A percentile compares a stretch with the other conserved stretches of the same genome.
Evolutionary conservation across 2,113 vertebrate genomes (phyloP).

Genomic region (Pipra filicauda): DNA sequence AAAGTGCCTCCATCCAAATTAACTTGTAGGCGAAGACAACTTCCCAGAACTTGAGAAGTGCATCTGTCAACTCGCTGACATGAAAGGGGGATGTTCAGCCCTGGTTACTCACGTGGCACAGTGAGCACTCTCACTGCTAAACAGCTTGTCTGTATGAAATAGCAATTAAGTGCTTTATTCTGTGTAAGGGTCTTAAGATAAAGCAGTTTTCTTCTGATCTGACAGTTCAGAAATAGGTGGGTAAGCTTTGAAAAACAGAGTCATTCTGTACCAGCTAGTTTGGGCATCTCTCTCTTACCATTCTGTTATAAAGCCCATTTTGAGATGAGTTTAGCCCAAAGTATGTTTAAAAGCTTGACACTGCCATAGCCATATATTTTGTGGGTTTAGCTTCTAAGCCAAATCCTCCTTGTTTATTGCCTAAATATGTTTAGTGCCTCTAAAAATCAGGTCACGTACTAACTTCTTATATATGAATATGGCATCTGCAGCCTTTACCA

Average conservation of each 20-base stretch:
- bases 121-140: neutral
- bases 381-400: constrained; percentile 37
- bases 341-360: constrained; percentile 33
- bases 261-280: neutral
- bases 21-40: neutral
- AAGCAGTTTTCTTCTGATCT: neutral
- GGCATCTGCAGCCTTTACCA: constrained; percentile 67
- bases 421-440: constrained; percentile 30
- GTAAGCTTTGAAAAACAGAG: neutral
- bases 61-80: neutral
- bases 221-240: neutral
- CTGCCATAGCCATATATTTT: neutral
- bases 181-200: neutral
- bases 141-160: neutral
- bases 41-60: neutral
- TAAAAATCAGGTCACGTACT: constrained; percentile 68
- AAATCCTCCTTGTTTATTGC: constrained; percentile 47
- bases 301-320: neutral
- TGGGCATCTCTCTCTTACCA: neutral
- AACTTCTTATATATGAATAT: constrained; percentile 68
- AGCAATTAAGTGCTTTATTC: neutral
- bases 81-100: neutral
- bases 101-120: neutral
- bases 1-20: neutral
- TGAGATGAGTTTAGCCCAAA: constrained; percentile 3